Percentiles rank a stretch among this genome's conserved stretches.
Conservation (phyloP, 1,140 invertebrate species). For the Penaeus indicus region DNA sequence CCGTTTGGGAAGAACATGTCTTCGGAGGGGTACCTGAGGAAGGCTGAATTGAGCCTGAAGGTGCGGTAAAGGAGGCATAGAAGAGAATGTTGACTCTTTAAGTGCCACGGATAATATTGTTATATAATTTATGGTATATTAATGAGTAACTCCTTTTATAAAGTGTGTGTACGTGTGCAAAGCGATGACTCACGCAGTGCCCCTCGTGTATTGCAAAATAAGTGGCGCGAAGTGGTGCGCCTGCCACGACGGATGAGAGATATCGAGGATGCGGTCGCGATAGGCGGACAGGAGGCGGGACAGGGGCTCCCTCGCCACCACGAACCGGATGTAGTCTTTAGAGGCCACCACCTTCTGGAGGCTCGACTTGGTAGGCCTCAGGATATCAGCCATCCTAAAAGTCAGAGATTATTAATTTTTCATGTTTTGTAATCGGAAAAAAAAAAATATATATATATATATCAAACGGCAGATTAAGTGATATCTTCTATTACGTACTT, state of each 20-base stretch:
- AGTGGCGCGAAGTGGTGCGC: slow-evolving; percentile 8
- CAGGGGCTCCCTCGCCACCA: slow-evolving; percentile 73
- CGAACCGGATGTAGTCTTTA: slow-evolving; percentile 64
- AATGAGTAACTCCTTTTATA: too few relatives aligned
- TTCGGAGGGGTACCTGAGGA: background rate
- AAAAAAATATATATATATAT: too few relatives aligned
- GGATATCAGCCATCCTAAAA: background rate
- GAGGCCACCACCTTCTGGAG: slow-evolving; percentile 6
- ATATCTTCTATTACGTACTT: background rate
- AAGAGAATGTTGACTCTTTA: background rate
- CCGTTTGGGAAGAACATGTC: slow-evolving; percentile 33
- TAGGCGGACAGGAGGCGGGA: slow-evolving; percentile 73
- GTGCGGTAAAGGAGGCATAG: background rate
- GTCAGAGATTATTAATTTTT: too few relatives aligned
- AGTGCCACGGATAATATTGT: too few relatives aligned
- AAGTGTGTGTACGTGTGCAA: too few relatives aligned
- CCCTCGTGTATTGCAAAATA: slow-evolving; percentile 15
- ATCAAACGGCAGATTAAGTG: too few relatives aligned
- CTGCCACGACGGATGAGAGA: slow-evolving; percentile 56
- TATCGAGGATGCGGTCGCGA: slow-evolving; percentile 73
- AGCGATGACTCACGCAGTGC: background rate
- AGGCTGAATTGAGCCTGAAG: background rate
- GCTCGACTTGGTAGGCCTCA: background rate
- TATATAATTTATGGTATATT: too few relatives aligned
- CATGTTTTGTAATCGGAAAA: too few relatives aligned